These are phyloP conservation scores for Saccostrea echinata DNA, from an alignment of 1,140 invertebrate genomes.

Conservation along the genomic window DNA sequence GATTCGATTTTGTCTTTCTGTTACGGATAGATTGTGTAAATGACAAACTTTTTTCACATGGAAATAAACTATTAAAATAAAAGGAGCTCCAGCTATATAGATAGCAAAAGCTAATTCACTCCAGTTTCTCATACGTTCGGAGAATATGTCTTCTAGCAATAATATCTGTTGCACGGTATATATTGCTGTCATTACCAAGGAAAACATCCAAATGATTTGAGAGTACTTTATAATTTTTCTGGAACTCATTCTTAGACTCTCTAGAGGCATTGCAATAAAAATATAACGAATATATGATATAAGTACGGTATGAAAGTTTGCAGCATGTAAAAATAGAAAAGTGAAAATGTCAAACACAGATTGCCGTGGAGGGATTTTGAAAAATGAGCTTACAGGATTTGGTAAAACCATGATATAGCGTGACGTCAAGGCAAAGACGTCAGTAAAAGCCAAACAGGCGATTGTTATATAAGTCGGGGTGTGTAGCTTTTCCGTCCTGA, in stretches of 20 bases:
- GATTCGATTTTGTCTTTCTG: not conserved
- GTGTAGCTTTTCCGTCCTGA: not conserved
- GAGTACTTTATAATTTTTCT: not conserved
- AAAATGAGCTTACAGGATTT: not conserved
- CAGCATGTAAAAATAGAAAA: not conserved
- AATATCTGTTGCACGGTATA: not conserved
- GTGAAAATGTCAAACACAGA: not conserved
- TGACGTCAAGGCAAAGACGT: not conserved
- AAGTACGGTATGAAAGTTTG: not conserved
- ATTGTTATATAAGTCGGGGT: not conserved
- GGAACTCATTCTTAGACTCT: not conserved
- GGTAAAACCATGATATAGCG: not conserved
- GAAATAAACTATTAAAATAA: not conserved
- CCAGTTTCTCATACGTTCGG: not conserved
- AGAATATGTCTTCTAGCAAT: not conserved
- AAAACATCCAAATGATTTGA: not conserved
- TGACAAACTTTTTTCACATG: not conserved
- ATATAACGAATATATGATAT: not conserved
- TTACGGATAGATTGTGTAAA: not conserved
- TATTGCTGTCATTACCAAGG: not conserved
- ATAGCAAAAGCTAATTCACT: not conserved
- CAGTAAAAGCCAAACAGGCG: not conserved
- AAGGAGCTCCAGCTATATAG: not conserved
- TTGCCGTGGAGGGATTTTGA: not conserved
- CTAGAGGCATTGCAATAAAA: not conserved